Evolutionary conservation across 2,888 invertebrate genomes (phyloP), one percentile per base, ranked within the genome.

Genomic region (Teinopalpus imperialis): DNA sequence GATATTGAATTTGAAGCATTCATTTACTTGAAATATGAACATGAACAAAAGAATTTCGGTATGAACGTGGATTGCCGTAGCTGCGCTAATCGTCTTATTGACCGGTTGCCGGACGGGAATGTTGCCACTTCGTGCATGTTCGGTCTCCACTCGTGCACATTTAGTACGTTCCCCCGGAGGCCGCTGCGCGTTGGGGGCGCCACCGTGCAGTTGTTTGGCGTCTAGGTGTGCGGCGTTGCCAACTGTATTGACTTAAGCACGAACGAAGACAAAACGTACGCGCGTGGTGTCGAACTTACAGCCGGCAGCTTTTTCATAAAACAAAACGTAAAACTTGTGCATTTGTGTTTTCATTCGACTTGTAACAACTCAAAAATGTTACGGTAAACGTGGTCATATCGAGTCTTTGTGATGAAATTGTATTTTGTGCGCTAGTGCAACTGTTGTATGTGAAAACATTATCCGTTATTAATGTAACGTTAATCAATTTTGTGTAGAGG

Each of bases 161-260:
- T 56, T 75, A 69, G 75, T 67, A 67, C 64, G 67, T 79, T 81
- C 74, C 69, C 60, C 63, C 69, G 69, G 65, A 66, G 67, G 68
- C 87, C 88, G 83, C 86, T 88, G 89, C 87, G 89, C 81, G 89
- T 83, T 82, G 89, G 70, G 87, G 90, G 89, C 89, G 88, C 89
- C 76, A 63, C 75, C 71, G 85, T 78, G 72, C 81, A 78, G 81
- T 81, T 86, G 86, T 86, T 86, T 86, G 81, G 89, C 88, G 87
- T 88, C 88, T 83, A 70, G 72, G 70, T 74, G 74, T 79, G 88
- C 89, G 85, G 82, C 85, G 90, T 89, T 90, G 90, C 89, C 90
- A 88, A 81, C 77, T 87, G 78, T 87, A 87, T 86, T 81, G 85
- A 87, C 85, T 81, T 66, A 72, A 76, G 81, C 81, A 82, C 59